Conservation (phyloP, 2,797 vertebrate genomes). For the Pelodytes ibericus region DNA sequence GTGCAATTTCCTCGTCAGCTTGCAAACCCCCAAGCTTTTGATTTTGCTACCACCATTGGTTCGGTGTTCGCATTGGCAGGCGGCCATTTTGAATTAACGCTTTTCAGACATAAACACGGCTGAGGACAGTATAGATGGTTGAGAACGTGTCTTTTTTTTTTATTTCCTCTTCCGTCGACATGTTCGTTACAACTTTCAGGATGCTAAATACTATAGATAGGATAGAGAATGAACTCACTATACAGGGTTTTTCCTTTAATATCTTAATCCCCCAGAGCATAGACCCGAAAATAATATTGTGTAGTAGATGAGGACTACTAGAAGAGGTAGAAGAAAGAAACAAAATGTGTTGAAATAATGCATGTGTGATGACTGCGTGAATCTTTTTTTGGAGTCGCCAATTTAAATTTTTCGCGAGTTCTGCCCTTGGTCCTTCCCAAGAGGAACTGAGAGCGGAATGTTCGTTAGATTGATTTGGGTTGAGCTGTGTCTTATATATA, state of each 20-base stretch:
- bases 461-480: too few relatives aligned
- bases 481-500: not conserved
- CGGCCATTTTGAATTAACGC: constrained; percentile 18
- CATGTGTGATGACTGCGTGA: too few relatives aligned
- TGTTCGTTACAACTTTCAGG: not conserved
- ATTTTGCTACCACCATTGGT: constrained; percentile 20
- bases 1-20: constrained; percentile 24
- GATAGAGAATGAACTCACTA: not conserved
- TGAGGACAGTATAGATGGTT: not conserved
- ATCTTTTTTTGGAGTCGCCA: too few relatives aligned
- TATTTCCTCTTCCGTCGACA: not conserved
- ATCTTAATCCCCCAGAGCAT: not conserved
- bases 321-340: too few relatives aligned
- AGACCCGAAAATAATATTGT: not conserved
- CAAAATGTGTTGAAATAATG: too few relatives aligned
- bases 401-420: too few relatives aligned
- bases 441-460: too few relatives aligned
- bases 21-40: constrained; percentile 10
- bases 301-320: not conserved
- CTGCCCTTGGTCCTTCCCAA: too few relatives aligned
- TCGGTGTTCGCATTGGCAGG: not conserved
- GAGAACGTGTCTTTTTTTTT: not conserved
- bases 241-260: not conserved
- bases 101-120: not conserved
- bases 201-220: too few relatives aligned